Conservation (phyloP, 2,888 invertebrate genomes). For the Dermolepida albohirtum region DNA sequence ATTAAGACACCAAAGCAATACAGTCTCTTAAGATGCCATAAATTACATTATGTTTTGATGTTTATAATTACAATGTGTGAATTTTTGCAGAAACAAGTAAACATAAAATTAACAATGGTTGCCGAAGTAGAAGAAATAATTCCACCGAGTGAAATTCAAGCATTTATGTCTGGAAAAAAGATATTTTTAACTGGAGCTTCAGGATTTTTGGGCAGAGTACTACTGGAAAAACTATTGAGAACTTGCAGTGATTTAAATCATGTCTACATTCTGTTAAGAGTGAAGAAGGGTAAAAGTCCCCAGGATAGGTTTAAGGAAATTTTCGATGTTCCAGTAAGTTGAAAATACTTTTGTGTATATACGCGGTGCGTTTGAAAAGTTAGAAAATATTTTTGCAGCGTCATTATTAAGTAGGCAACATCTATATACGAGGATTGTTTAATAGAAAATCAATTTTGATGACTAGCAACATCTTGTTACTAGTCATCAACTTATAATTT, state of each 20-base stretch:
- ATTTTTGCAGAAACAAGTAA: background rate
- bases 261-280: slow-evolving; percentile 57
- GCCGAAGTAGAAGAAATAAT: too few species aligned
- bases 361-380: too few species aligned
- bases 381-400: too few species aligned
- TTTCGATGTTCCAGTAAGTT: slow-evolving; percentile 58
- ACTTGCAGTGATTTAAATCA: slow-evolving; percentile 58
- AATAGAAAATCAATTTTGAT: too few species aligned
- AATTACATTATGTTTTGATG: too few species aligned
- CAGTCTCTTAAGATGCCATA: too few species aligned
- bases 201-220: slow-evolving; percentile 64
- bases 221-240: slow-evolving; percentile 59
- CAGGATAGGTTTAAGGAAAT: slow-evolving; percentile 66
- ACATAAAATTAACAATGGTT: background rate
- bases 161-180: slow-evolving; percentile 68
- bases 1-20: too few species aligned
- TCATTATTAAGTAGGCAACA: too few species aligned
- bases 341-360: background rate
- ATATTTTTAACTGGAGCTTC: slow-evolving; percentile 82
- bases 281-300: slow-evolving; percentile 57
- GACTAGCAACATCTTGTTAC: too few species aligned
- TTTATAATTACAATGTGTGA: too few species aligned
- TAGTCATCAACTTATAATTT: too few species aligned
- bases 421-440: too few species aligned
- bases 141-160: slow-evolving; percentile 59